Base-by-base conservation (phyloP, 2,888 invertebrate genomes). In the Drosophila nigricruria region DNA sequence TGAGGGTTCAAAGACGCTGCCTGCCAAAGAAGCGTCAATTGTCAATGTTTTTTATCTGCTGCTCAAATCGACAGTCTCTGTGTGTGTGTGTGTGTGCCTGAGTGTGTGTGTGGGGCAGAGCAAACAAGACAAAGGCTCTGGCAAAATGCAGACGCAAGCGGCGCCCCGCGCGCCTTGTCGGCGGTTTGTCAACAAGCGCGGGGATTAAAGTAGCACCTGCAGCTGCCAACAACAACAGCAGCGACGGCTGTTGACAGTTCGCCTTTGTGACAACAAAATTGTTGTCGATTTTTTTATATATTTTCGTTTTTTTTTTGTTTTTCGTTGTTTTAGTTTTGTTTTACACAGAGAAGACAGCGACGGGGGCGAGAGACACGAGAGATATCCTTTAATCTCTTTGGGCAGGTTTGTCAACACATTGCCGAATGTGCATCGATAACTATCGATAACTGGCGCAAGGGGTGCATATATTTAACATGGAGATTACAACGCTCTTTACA, bases 191-290 rank as follows among this genome's bases (percentile, higher is more conserved):
- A 83, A 83, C 83, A 83, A 64, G 82, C 71, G 83, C 83, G 83
- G 87, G 87, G 87, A 86, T 84, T 86, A 84, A 84, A 75, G 80
- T 84, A 82, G 87, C 84, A 84, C 84, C 84, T 84, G 84, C 84
- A 68, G 56, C 65, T 20, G 52, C 56, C 60, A 68, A 73, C 53
- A 25, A 27, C 53, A 53, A 18, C 61, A 49, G 30, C 66, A 14
- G 34, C 57, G 36, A 53, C 56, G 62, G 64, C 76, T 81, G 88
- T 84, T 87, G 85, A 85, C 82, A 85, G 85, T 85, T 84, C 74
- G 67, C 74, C 72, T 84, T 84, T 87, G 74, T 87, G 84, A 84
- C 84, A 84, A 83, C 87, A 84, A 84, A 87, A 84, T 84, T 84
- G 84, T 82, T 83, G 84, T 77, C 70, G 64, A 65, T 77, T 77